Conservation (phyloP, 2,797 vertebrate species). For the Pipistrellus pygmaeus region DNA sequence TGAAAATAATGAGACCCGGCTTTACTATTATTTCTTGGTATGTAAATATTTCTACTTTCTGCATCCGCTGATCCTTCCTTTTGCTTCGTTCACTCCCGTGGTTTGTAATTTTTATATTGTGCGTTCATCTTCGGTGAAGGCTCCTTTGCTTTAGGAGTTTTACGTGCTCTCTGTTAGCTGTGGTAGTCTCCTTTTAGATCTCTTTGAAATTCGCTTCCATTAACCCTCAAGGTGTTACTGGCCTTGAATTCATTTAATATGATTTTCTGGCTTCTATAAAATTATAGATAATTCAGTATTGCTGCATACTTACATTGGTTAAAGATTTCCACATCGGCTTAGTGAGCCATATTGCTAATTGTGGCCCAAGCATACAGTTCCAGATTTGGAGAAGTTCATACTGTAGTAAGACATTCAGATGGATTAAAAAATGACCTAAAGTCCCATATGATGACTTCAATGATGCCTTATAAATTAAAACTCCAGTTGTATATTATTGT, state of each 20-base stretch:
- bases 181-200: background rate
- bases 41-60: background rate
- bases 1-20: background rate
- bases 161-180: background rate
- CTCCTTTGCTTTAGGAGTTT: background rate
- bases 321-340: background rate
- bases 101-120: background rate
- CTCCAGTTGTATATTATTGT: background rate
- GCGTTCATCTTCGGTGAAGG: background rate
- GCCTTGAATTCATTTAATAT: conserved; percentile 7
- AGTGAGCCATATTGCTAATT: background rate
- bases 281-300: background rate
- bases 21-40: conserved; percentile 41
- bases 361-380: background rate
- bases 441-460: background rate
- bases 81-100: background rate
- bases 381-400: background rate
- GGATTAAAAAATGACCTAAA: background rate
- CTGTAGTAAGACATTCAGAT: background rate
- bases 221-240: background rate
- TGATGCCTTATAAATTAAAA: background rate
- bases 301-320: background rate
- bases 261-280: background rate
- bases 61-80: background rate
- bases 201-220: background rate